phyloP scores from a whole-genome alignment of 2,888 invertebrate species.

The Ophraella communa region DNA sequence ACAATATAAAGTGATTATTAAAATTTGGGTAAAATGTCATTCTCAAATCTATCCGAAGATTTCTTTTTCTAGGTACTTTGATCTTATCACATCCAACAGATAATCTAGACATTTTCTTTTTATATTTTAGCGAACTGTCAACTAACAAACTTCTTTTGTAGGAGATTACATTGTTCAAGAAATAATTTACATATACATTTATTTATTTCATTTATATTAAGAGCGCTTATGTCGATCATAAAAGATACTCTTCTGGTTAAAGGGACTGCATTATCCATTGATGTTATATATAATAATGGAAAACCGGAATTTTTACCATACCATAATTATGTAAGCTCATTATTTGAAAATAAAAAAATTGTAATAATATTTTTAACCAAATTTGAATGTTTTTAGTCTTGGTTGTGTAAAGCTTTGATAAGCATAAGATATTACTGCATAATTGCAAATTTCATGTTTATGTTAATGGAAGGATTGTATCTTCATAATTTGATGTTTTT shows the following conservation, averaged over 20 bases:
- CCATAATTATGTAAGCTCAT: slow-evolving; percentile 36
- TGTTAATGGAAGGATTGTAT: slow-evolving; percentile 74
- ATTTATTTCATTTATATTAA: slow-evolving; percentile 70
- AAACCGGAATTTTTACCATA: slow-evolving; percentile 53
- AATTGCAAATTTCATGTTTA: slow-evolving; percentile 72
- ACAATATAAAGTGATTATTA: too few relatives aligned
- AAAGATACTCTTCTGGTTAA: slow-evolving; percentile 65
- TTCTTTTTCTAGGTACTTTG: too few relatives aligned
- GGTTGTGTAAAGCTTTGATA: slow-evolving; percentile 70
- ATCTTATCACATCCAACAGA: too few relatives aligned
- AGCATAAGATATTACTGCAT: slow-evolving; percentile 69
- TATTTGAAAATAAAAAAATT: background rate
- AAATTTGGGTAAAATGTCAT: too few relatives aligned
- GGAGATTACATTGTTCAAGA: slow-evolving; percentile 69
- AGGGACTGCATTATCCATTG: slow-evolving; percentile 60
- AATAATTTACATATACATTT: slow-evolving; percentile 72
- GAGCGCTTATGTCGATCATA: slow-evolving; percentile 66
- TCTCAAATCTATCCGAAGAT: too few relatives aligned
- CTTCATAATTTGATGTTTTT: slow-evolving; percentile 72
- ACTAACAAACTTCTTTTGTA: slow-evolving; percentile 49
- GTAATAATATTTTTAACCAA: too few relatives aligned
- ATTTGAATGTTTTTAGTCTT: slow-evolving; percentile 64
- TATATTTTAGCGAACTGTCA: too few relatives aligned
- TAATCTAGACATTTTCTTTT: too few relatives aligned
- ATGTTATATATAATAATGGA: slow-evolving; percentile 55